phyloP scores from a whole-genome alignment of 2,797 vertebrate species.

The Hyperoplus lanceolatus region DNA sequence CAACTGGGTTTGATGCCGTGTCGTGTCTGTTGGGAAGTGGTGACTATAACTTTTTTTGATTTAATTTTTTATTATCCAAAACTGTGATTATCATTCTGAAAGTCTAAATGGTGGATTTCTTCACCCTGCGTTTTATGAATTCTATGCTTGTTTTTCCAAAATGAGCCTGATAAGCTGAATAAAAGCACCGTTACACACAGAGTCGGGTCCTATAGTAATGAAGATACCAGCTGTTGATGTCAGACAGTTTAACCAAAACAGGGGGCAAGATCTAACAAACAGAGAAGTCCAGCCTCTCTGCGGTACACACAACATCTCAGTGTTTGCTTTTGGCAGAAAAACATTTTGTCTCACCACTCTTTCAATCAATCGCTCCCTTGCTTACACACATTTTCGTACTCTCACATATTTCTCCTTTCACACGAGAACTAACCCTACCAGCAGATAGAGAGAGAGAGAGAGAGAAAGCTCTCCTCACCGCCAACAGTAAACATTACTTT shows the following conservation, averaged over 20 bases:
- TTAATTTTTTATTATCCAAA: slow-evolving; percentile 18
- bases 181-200: slow-evolving; percentile 46
- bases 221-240: slow-evolving; percentile 52
- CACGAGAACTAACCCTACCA: slow-evolving; percentile 44
- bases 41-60: slow-evolving; percentile 19
- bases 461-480: slow-evolving; percentile 14
- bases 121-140: not conserved
- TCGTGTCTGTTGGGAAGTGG: slow-evolving; percentile 51
- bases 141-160: slow-evolving; percentile 21
- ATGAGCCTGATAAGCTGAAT: slow-evolving; percentile 9
- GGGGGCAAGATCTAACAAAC: slow-evolving; percentile 58
- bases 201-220: slow-evolving; percentile 23
- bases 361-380: slow-evolving; percentile 43
- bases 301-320: slow-evolving; percentile 64
- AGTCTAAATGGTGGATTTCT: slow-evolving; percentile 19
- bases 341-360: slow-evolving; percentile 57
- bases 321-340: slow-evolving; percentile 80
- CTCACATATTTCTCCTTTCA: slow-evolving; percentile 60
- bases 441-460: slow-evolving; percentile 24
- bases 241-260: slow-evolving; percentile 60
- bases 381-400: slow-evolving; percentile 38
- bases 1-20: slow-evolving; percentile 68
- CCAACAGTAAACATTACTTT: slow-evolving; percentile 78
- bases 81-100: slow-evolving; percentile 2
- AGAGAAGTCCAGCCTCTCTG: slow-evolving; percentile 75